Conservation (phyloP, 2,113 vertebrate genomes). For the Picathartes gymnocephalus region DNA sequence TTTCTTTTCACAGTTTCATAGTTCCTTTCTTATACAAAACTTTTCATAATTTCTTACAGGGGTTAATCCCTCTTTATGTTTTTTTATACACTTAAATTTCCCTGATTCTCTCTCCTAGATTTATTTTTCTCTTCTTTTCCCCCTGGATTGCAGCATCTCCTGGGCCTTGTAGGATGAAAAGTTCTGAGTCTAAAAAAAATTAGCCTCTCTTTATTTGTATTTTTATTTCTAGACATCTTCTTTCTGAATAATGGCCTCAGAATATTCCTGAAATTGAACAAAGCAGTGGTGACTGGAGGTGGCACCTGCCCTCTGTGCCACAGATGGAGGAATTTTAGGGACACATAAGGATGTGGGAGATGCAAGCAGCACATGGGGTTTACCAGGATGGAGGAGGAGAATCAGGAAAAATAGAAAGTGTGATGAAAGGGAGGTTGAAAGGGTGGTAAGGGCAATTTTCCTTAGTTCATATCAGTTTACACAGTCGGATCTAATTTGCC, state of each 20-base stretch:
- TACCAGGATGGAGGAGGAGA: not conserved
- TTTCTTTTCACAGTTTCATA: not conserved
- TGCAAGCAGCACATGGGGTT: not conserved
- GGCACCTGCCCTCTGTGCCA: not conserved
- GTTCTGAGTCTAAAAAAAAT: not conserved
- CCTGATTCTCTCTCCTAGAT: not conserved
- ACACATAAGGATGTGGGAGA: fast-evolving
- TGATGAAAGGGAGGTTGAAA: not conserved
- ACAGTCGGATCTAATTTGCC: not conserved
- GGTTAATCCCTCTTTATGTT: not conserved
- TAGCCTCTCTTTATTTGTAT: not conserved
- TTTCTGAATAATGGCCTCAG: not conserved
- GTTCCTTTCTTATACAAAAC: not conserved
- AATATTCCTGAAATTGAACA: not conserved
- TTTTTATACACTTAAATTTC: not conserved
- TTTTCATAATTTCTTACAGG: not conserved
- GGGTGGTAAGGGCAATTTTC: not conserved
- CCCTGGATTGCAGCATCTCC: not conserved
- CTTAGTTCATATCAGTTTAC: not conserved
- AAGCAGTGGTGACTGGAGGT: not conserved
- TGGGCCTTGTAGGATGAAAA: not conserved
- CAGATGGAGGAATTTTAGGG: not conserved
- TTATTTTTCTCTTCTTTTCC: not conserved
- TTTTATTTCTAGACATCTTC: not conserved
- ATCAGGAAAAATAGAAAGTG: not conserved